Percentiles rank a stretch among this genome's conserved stretches.
Evolutionary conservation across 2,797 vertebrate genomes (phyloP).

Genomic region (Sebastes reedi): DNA sequence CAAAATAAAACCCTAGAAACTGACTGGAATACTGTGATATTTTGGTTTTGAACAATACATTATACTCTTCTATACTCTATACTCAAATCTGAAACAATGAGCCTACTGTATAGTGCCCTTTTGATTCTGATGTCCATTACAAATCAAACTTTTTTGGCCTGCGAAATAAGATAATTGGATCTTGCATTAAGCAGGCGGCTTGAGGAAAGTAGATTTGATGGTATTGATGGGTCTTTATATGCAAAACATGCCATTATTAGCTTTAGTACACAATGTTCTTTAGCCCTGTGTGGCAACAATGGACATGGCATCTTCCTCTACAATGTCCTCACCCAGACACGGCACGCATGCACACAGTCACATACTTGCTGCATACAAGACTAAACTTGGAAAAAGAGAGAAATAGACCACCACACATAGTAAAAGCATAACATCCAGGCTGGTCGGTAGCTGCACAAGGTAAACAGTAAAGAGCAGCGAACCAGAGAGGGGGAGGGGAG

Average conservation of each 20-base stretch:
- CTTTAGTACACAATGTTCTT: constrained; percentile 65
- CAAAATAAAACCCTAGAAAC: not conserved
- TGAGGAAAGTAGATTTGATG: not conserved
- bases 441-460: constrained; percentile 18
- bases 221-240: not conserved
- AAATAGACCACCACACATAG: not conserved
- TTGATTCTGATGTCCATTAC: not conserved
- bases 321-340: not conserved
- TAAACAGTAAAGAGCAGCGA: constrained; percentile 29
- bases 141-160: not conserved
- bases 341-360: not conserved
- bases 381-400: not conserved
- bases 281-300: not conserved
- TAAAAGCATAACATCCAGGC: not conserved
- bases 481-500: constrained; percentile 49
- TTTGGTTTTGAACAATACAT: not conserved
- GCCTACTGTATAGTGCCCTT: not conserved
- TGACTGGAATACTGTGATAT: not conserved
- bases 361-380: not conserved
- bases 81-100: not conserved
- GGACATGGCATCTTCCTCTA: not conserved
- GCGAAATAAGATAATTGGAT: not conserved
- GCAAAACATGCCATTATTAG: constrained; percentile 11
- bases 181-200: not conserved
- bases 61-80: not conserved